Percentiles rank a stretch among this genome's conserved stretches.
Evolutionary conservation across 2,797 vertebrate genomes (phyloP).

Genomic region (Masticophis lateralis): DNA sequence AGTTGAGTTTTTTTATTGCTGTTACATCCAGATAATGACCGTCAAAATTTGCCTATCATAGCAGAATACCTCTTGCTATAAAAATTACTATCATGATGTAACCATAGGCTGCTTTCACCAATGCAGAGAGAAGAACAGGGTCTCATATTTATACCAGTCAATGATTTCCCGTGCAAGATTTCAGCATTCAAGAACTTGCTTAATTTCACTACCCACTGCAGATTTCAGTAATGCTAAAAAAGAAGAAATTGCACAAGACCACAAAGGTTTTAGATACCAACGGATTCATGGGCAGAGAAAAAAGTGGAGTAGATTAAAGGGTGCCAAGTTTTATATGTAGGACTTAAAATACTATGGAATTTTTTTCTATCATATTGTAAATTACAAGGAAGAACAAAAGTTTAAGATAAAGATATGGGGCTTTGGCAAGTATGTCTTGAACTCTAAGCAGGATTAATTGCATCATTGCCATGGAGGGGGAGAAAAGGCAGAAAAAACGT

Average conservation of each 20-base stretch:
- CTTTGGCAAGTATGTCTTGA: background rate
- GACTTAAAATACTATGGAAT: background rate
- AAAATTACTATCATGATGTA: background rate
- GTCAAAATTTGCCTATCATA: background rate
- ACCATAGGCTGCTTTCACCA: background rate
- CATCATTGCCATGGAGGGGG: background rate
- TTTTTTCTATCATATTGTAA: background rate
- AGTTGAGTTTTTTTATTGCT: background rate
- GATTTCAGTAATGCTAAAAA: background rate
- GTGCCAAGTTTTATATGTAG: background rate
- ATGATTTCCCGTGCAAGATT: background rate
- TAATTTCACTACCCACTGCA: background rate
- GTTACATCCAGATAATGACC: background rate
- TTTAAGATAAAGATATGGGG: background rate
- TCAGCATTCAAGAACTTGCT: background rate
- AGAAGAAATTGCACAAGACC: background rate
- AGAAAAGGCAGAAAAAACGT: background rate
- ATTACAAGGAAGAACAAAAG: background rate
- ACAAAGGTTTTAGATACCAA: background rate
- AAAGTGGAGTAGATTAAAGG: background rate
- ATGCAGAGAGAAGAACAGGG: background rate
- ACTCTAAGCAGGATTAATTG: background rate
- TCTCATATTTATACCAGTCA: background rate
- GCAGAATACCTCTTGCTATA: background rate
- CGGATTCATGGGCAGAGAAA: background rate